Evolutionary conservation across 2,797 vertebrate genomes (phyloP), one percentile per base, ranked within the genome.

Genomic region (Myotis vivesi): DNA sequence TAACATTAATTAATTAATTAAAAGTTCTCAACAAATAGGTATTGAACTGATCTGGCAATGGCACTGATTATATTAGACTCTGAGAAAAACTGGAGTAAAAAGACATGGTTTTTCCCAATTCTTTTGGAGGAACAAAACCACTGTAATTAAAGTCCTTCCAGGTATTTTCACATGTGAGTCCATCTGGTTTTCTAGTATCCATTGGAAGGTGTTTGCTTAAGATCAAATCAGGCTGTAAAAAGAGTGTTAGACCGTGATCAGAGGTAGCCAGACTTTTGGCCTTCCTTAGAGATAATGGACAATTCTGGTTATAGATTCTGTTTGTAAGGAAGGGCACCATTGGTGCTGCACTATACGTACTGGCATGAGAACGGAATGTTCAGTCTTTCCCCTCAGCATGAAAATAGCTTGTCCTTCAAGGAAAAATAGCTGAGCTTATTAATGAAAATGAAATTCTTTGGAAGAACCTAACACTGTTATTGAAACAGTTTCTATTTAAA

Each of bases 391-490:
- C 2, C n/a, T 96, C 53, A 49, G 62, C 22, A 66, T 94, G 97
- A 92, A 87, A 85, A 9, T 20, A 92, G 66, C 77, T 85, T 89
- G 16, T 85, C 41, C 19, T 59, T 87, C 25, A 88, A 91, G 57
- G 80, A 87, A 30, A 92, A 72, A 75, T 55, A 82, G 0, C 49
- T 17, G 38, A 81, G 23, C 57, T 88, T 89, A 88, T 86, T 82
- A 93, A 49, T 92, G 44, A 92, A 95, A 93, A 87, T 57, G 30
- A 80, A 94, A 89, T 62, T 81, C 7, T 95, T 97, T 66, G 25
- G n/a, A 72, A 85, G 55, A 36, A 23, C 12, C 8, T 59, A 36
- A n/a, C 8, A 75, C 30, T 13, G 46, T 10, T 6, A 66, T 46
- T 64, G 46, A 83, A 64, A 49, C 15, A 17, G 20, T 25, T 83